Percentiles rank a stretch among this genome's conserved stretches.
These are phyloP conservation scores for Lacanobia oleracea DNA, from an alignment of 2,888 invertebrate species.

Conservation along the genomic window DNA sequence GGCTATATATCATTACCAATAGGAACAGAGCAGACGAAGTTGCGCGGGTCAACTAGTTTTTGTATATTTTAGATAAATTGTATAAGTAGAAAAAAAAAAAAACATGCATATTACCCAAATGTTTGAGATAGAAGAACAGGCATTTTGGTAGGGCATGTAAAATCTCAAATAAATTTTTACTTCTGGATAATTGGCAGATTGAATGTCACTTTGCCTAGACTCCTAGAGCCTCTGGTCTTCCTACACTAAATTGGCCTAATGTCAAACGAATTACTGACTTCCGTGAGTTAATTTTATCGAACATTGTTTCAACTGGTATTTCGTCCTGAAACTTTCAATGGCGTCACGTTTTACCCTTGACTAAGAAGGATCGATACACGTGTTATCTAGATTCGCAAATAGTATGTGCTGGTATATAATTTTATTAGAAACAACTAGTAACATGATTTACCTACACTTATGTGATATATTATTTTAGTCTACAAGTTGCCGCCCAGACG, in stretches of 20 bases:
- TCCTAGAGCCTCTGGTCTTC: too few relatives aligned
- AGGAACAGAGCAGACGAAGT: too few relatives aligned
- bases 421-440: conserved; percentile 10
- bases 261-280: background rate
- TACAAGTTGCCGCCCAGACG: background rate
- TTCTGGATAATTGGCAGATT: background rate
- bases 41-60: too few relatives aligned
- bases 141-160: background rate
- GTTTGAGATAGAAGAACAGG: too few relatives aligned
- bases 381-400: conserved; percentile 5
- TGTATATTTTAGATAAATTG: too few relatives aligned
- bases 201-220: background rate
- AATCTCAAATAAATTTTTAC: background rate
- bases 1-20: too few relatives aligned
- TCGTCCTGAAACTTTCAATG: background rate
- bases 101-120: too few relatives aligned
- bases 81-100: too few relatives aligned
- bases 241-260: background rate
- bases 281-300: background rate
- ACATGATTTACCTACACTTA: background rate
- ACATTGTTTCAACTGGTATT: background rate
- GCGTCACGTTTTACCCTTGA: conserved; percentile 6
- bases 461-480: background rate
- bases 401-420: conserved; percentile 3
- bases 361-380: conserved; percentile 31